phyloP scores from a whole-genome alignment of 2,888 invertebrate species.

The Ormia ochracea region DNA sequence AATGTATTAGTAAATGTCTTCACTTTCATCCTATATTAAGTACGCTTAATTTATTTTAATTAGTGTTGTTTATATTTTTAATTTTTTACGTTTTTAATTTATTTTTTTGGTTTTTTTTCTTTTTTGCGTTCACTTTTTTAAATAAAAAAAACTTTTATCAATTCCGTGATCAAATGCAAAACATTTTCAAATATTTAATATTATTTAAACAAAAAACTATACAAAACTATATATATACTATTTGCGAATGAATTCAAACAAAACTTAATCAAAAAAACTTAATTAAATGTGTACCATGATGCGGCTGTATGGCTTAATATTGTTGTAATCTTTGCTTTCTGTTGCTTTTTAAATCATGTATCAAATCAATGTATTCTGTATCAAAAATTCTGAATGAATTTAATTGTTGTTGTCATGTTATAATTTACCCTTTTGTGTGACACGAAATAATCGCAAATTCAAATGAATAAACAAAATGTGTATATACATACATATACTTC shows the following conservation, averaged over 20 bases:
- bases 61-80: slow-evolving; percentile 10
- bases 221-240: slow-evolving; percentile 35
- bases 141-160: slow-evolving; percentile 23
- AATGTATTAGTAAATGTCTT: slow-evolving; percentile 3
- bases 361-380: slow-evolving; percentile 7
- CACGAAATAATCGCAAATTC: slow-evolving; percentile 26
- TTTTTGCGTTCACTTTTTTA: slow-evolving; percentile 36
- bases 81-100: slow-evolving; percentile 56
- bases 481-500: slow-evolving; percentile 2
- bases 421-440: slow-evolving; percentile 47
- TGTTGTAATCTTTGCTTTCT: slow-evolving; percentile 40
- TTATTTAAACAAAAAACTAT: slow-evolving; percentile 8
- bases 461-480: slow-evolving; percentile 17
- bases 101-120: slow-evolving; percentile 65
- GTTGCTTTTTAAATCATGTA: slow-evolving; percentile 48
- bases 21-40: slow-evolving; percentile 51
- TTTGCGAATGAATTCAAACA: slow-evolving; percentile 19
- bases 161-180: slow-evolving; percentile 22
- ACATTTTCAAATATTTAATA: slow-evolving; percentile 8
- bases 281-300: slow-evolving; percentile 16
- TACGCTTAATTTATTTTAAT: slow-evolving; percentile 21
- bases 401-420: slow-evolving; percentile 50
- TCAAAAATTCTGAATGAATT: slow-evolving; percentile 52
- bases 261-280: slow-evolving; percentile 21
- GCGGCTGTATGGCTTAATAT: slow-evolving; percentile 42